Evolutionary conservation across 1,140 invertebrate genomes (phyloP).

Genomic region (Cecropterus lyciades): DNA sequence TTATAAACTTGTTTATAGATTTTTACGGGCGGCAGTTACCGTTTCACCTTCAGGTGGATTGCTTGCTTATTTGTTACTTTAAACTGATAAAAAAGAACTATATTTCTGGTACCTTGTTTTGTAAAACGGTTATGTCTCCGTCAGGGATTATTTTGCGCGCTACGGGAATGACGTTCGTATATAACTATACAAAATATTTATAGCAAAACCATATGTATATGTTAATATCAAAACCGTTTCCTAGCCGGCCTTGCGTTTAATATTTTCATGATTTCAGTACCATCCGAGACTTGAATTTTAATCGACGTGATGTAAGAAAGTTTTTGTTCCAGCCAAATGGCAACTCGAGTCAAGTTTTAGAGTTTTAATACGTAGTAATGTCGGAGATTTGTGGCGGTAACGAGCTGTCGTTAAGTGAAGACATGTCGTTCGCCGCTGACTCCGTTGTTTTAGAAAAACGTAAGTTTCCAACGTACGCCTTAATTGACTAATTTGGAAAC

Average conservation of each 20-base stretch:
- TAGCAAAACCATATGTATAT: no score
- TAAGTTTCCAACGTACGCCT: conserved; percentile 44
- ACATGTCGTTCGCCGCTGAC: conserved; percentile 54
- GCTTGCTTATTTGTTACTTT: no score
- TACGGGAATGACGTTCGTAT: no score
- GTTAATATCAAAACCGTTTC: conserved; percentile 11
- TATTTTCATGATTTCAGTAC: conserved; percentile 51
- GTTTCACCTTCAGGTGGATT: no score
- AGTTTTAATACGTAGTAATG: conserved; percentile 82
- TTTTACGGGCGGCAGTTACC: no score
- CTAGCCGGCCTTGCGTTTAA: conserved; percentile 52
- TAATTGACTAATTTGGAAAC: conserved; percentile 62
- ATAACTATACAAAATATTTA: no score
- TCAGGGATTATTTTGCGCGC: no score
- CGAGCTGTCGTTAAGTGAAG: conserved; percentile 69
- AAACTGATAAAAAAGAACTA: no score
- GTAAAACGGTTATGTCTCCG: no score
- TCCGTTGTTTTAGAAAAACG: conserved; percentile 60
- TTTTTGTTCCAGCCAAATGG: conserved; percentile 77
- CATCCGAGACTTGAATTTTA: conserved; percentile 75
- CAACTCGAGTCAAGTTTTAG: conserved; percentile 73
- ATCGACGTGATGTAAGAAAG: conserved; percentile 78
- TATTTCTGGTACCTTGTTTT: no score
- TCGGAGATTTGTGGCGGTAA: conserved; percentile 77
- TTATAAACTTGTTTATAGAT: no score